Base-by-base conservation (phyloP, 2,797 vertebrate genomes). In the Bovichtus variegatus region DNA sequence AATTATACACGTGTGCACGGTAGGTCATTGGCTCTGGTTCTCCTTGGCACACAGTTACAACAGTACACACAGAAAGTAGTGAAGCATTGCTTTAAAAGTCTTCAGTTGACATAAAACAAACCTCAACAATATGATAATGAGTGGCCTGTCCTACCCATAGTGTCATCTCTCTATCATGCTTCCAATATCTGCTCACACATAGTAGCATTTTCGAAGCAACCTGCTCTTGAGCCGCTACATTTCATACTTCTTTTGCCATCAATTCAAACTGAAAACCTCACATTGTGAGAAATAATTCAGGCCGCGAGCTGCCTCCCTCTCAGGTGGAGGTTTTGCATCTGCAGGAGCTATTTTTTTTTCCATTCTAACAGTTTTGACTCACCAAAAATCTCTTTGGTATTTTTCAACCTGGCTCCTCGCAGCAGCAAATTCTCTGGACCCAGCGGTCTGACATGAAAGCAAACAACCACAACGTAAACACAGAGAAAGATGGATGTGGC, bases 381-480 rank as follows among this genome's bases (percentile, higher is more conserved):
- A 99, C 98, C 98, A 92, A 96, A 99, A 91, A 99, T 98, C 95
- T 99, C 97, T 96, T 96, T 99, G 92, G 98, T 97, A 92, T 99
- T 99, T 96, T 99, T 99, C 87, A 99, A 94, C 93, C 98, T 96
- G 89, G 98, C 98, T 87, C 98, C 98, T 86, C 98, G 96, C 88
- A 99, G 97, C 91, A 99, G 95, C 78, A 99, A 92, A 93, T 97
- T 99, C 93, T 99, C 98, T 75, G 97, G 97, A 64, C 97, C 98
- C 81, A 99, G 94, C 36, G 98, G 96, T 92, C 98, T 99, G 89
- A 71, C 2, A 75, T 9, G 25, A 57, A 51, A 40, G 19, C 21
- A 88, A 65, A 81, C 10, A 75, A 27, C 34, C 44, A 62, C 21
- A 57, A 78, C 1, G 53, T 36, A 12, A 86, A 78, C 25, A 63